phyloP scores from a whole-genome alignment of 2,113 vertebrate species.

The Barnardius zonarius region DNA sequence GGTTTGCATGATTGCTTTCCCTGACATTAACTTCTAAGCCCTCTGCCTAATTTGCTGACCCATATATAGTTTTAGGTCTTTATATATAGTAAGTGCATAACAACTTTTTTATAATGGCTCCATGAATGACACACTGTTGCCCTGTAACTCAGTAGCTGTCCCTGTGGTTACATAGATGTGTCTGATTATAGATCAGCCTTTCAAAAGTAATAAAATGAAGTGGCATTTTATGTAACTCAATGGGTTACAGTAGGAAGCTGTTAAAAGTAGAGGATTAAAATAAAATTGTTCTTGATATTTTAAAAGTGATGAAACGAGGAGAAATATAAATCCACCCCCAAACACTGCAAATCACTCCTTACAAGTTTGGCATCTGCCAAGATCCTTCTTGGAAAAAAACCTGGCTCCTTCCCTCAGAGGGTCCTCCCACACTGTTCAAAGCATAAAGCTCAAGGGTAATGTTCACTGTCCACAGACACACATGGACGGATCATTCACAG shows the following conservation, averaged over 20 bases:
- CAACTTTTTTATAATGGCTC: neutral
- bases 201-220: constrained; percentile 31
- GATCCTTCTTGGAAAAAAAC: neutral
- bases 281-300: constrained; percentile 62
- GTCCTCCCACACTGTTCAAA: neutral
- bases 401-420: neutral
- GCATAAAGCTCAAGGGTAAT: neutral
- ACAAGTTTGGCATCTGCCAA: constrained; percentile 18
- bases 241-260: constrained; percentile 60
- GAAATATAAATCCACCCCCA: constrained; percentile 62
- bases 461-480: neutral
- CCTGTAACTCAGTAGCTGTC: neutral
- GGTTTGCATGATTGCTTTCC: neutral
- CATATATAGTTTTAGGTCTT: neutral
- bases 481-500: neutral
- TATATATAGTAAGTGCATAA: neutral
- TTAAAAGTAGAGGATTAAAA: constrained; percentile 52
- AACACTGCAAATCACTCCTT: constrained; percentile 7
- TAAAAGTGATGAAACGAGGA: constrained; percentile 43
- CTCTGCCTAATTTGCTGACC: neutral
- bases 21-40: neutral
- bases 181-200: constrained; percentile 41
- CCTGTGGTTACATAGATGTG: neutral
- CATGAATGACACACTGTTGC: neutral
- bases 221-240: constrained; percentile 58